These are phyloP conservation scores for Antechinus flavipes DNA, from an alignment of 2,113 vertebrate genomes.

Conservation along the genomic window DNA sequence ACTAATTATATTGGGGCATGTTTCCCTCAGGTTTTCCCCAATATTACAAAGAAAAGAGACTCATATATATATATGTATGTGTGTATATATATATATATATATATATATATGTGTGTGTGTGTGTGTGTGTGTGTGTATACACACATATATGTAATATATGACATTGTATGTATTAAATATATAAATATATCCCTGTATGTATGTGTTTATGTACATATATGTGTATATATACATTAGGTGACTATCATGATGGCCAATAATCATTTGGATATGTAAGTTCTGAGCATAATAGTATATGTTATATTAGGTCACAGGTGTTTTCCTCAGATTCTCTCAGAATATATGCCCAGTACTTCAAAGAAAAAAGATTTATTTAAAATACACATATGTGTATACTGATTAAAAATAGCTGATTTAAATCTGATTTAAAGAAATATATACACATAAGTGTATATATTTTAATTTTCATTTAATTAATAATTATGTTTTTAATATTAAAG, in stretches of 20 bases:
- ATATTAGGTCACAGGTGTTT: background rate
- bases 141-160: too few relatives aligned
- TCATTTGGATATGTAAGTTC: slow-evolving; percentile 27
- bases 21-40: slow-evolving; percentile 24
- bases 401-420: too few relatives aligned
- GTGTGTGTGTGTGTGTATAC: too few relatives aligned
- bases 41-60: too few relatives aligned
- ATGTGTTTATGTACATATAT: too few relatives aligned
- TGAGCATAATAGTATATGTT: background rate
- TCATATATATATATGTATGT: too few relatives aligned
- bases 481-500: background rate
- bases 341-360: slow-evolving; percentile 28
- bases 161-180: too few relatives aligned
- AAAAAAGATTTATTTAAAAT: slow-evolving; percentile 25
- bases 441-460: background rate
- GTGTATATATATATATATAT: too few relatives aligned
- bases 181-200: too few relatives aligned
- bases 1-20: slow-evolving; percentile 7
- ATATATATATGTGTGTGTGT: too few relatives aligned
- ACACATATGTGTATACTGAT: background rate
- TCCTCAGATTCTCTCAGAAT: background rate
- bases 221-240: background rate
- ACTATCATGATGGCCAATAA: slow-evolving; percentile 10
- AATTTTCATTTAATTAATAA: background rate
- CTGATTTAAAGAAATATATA: background rate